These are phyloP conservation scores for Ladona fulva DNA, from an alignment of 1,140 invertebrate species.

Conservation along the genomic window DNA sequence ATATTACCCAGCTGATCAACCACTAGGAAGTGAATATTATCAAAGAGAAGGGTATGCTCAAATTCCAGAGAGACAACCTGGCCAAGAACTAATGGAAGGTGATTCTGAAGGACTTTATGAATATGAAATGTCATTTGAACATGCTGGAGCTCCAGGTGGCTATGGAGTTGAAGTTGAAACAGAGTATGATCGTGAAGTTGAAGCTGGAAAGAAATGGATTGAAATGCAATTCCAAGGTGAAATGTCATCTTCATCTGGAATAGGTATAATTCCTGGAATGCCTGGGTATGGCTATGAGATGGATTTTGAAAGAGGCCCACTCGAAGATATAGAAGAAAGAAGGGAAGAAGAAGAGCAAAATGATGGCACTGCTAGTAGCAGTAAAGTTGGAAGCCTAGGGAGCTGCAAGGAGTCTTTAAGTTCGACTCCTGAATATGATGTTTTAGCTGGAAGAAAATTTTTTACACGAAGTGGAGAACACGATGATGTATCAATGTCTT, in stretches of 20 bases:
- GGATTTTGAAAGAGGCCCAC: conserved; percentile 58
- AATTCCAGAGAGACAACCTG: background rate
- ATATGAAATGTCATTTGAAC: conserved; percentile 23
- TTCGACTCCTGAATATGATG: conserved; percentile 77
- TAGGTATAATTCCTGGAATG: conserved; percentile 23
- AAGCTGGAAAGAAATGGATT: conserved; percentile 76
- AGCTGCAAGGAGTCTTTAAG: conserved; percentile 71
- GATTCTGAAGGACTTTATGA: background rate
- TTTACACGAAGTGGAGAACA: conserved; percentile 71
- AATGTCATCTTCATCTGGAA: conserved; percentile 45
- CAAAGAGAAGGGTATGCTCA: conserved; percentile 37
- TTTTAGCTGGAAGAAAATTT: conserved; percentile 64
- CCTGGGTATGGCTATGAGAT: conserved; percentile 60
- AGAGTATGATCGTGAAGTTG: conserved; percentile 46
- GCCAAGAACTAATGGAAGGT: background rate
- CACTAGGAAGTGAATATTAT: conserved; percentile 44
- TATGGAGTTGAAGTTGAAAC: conserved; percentile 32
- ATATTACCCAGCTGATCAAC: conserved; percentile 36
- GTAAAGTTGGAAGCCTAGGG: conserved; percentile 62
- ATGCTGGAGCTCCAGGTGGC: conserved; percentile 23
- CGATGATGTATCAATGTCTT: conserved; percentile 84
- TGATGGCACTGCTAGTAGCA: conserved; percentile 71
- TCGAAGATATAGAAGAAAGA: conserved; percentile 80
- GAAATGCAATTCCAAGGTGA: conserved; percentile 74
- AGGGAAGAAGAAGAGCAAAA: conserved; percentile 60